Percentiles rank a stretch among this genome's conserved stretches.
Evolutionary conservation across 2,797 vertebrate genomes (phyloP).

Genomic region (Molothrus aeneus): DNA sequence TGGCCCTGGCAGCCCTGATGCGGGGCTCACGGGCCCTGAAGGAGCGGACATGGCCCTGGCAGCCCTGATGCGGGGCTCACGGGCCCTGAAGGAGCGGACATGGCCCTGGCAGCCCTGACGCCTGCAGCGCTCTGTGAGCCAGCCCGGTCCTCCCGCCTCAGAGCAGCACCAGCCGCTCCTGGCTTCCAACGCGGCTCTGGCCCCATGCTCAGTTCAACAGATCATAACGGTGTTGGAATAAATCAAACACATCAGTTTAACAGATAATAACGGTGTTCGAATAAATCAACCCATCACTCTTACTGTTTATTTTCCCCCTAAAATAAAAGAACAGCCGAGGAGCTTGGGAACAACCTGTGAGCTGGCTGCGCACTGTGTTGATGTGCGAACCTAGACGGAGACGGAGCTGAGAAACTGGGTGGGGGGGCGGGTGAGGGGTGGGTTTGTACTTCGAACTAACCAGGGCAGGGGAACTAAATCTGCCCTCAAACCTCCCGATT

Average conservation of each 20-base stretch:
- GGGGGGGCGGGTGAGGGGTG: too few relatives aligned
- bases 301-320: rapidly evolving
- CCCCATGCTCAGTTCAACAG: neutral
- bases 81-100: too few relatives aligned
- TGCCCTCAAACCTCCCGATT: rapidly evolving
- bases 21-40: too few relatives aligned
- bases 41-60: rapidly evolving
- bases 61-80: neutral
- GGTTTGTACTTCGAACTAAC: neutral
- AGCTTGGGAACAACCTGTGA: neutral
- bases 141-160: neutral
- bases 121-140: neutral
- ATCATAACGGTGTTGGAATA: neutral
- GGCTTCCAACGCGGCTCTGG: rapidly evolving
- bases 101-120: neutral
- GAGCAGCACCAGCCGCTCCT: neutral
- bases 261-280: neutral
- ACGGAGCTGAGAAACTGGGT: rapidly evolving
- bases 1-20: neutral
- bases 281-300: neutral
- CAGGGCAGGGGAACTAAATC: rapidly evolving
- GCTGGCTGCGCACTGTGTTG: rapidly evolving
- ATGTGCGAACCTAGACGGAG: rapidly evolving
- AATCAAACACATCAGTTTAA: neutral
- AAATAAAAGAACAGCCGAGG: neutral